Evolutionary conservation across 2,113 vertebrate species (phyloP).

Genomic region (Hydropotes inermis): DNA sequence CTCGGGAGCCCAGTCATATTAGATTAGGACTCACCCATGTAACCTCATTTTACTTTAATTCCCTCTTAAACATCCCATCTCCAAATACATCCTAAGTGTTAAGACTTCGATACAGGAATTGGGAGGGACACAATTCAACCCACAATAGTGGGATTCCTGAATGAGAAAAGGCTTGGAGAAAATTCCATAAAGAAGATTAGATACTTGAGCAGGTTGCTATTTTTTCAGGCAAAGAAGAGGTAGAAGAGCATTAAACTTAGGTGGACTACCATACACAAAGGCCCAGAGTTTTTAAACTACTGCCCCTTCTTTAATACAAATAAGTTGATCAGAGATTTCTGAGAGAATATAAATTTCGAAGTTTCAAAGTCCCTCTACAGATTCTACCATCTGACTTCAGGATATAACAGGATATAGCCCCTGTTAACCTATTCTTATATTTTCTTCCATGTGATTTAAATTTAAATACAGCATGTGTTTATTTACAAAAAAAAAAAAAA

Average conservation of each 20-base stretch:
- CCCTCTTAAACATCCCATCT: neutral
- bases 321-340: neutral
- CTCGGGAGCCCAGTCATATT: neutral
- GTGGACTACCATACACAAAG: neutral
- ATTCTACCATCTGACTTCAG: neutral
- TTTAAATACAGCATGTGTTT: neutral
- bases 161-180: neutral
- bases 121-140: neutral
- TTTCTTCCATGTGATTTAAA: neutral
- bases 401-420: neutral
- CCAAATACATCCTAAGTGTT: neutral
- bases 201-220: neutral
- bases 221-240: neutral
- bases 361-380: neutral
- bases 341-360: neutral
- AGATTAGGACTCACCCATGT: neutral
- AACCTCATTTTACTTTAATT: neutral
- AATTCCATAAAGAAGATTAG: neutral
- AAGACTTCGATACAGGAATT: neutral
- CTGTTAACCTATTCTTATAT: neutral
- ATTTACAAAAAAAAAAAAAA: neutral
- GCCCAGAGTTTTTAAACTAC: neutral
- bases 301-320: neutral
- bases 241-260: neutral
- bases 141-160: neutral